A percentile compares a stretch with the other conserved stretches of the same genome.
These are phyloP conservation scores for Tolmerus cingulatus DNA, from an alignment of 2,888 invertebrate genomes.

Conservation along the genomic window DNA sequence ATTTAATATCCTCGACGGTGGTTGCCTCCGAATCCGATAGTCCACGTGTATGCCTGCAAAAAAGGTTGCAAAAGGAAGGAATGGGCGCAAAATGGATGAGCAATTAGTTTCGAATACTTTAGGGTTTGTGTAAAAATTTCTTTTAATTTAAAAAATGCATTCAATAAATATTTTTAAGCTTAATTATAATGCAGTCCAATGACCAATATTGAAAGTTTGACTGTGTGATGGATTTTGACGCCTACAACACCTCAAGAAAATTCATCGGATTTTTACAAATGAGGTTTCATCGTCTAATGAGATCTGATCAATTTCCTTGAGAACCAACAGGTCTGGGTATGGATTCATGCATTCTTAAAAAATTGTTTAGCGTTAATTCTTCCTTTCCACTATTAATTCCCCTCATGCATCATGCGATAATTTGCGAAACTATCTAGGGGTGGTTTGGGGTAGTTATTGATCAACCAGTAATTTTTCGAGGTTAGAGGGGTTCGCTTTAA, in stretches of 20 bases:
- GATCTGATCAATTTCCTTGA: neutral
- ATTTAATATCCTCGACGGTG: constrained; percentile 52
- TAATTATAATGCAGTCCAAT: neutral
- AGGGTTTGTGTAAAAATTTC: neutral
- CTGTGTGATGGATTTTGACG: neutral
- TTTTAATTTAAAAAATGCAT: neutral
- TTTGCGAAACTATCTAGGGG: neutral
- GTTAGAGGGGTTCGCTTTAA: constrained; percentile 44
- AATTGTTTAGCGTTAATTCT: neutral
- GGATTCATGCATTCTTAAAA: neutral
- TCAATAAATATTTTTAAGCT: neutral
- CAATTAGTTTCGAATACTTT: constrained; percentile 1
- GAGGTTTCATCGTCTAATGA: neutral
- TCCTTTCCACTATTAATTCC: neutral
- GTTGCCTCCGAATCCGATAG: constrained; percentile 56
- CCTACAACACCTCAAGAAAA: neutral
- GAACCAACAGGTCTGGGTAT: neutral
- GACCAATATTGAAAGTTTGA: neutral
- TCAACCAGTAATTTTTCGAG: constrained; percentile 47
- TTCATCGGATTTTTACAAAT: neutral
- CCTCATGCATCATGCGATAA: constrained; percentile 12
- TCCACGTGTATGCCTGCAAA: constrained; percentile 54
- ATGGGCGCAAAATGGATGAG: constrained; percentile 31
- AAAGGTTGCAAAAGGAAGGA: constrained; percentile 45
- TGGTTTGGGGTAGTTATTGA: neutral